These are phyloP conservation scores for Heteronetta atricapilla DNA, from an alignment of 2,113 vertebrate species.

Conservation along the genomic window DNA sequence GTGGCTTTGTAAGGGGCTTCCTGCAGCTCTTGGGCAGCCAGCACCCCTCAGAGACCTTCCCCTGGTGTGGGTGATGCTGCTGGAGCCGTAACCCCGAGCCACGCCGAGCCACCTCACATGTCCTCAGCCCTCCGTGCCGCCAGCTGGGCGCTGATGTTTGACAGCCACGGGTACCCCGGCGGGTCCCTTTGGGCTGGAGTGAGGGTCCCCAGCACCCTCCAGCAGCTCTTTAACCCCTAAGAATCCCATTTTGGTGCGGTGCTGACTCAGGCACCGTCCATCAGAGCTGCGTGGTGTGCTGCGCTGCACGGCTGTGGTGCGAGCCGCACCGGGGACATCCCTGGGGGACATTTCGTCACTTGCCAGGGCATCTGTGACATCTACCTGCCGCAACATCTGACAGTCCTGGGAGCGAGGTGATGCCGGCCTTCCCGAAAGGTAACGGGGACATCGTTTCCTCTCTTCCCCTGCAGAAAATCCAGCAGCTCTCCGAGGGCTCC, in stretches of 20 bases:
- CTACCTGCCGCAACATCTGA: background rate
- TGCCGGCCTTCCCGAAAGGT: fast-evolving
- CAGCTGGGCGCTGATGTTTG: fast-evolving
- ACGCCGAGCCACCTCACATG: fast-evolving
- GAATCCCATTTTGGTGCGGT: fast-evolving
- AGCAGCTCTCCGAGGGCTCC: slow-evolving; percentile 86
- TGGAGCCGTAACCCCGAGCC: background rate
- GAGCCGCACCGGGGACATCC: background rate
- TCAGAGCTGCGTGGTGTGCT: background rate
- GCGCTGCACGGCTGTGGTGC: too few relatives aligned
- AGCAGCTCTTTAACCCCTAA: background rate
- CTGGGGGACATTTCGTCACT: background rate
- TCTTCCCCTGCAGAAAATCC: slow-evolving; percentile 78
- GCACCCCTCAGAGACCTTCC: fast-evolving
- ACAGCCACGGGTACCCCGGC: fast-evolving
- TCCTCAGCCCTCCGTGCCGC: background rate
- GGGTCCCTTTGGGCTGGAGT: background rate
- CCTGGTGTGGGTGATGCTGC: fast-evolving
- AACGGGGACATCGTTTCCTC: background rate
- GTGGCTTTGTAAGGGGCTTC: too few relatives aligned
- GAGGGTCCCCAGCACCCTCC: background rate
- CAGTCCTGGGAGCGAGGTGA: background rate
- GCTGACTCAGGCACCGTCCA: fast-evolving
- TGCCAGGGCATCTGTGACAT: background rate
- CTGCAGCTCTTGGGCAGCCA: background rate